Evolutionary conservation across 2,888 invertebrate genomes (phyloP).

Genomic region (Troides helena): DNA sequence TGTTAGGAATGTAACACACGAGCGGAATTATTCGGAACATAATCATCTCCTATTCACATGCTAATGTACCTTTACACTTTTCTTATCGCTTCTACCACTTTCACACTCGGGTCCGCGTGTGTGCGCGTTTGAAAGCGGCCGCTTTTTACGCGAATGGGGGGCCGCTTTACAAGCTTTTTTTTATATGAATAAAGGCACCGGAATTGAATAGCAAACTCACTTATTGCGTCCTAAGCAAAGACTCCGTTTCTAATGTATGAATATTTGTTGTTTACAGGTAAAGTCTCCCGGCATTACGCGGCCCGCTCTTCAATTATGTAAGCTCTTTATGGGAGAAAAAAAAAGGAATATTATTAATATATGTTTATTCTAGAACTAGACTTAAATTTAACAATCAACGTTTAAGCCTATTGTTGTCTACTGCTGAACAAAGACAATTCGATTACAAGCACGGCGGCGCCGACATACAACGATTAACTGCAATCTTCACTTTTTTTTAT

Average conservation of each 20-base stretch:
- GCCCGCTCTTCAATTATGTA: slow-evolving; percentile 39
- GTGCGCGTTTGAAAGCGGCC: slow-evolving; percentile 49
- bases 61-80: slow-evolving; percentile 31
- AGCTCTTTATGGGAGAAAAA: slow-evolving; percentile 18
- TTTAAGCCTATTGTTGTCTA: too few species aligned
- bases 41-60: slow-evolving; percentile 30
- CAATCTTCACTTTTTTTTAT: too few species aligned
- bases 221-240: slow-evolving; percentile 38
- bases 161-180: slow-evolving; percentile 48
- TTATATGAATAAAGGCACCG: slow-evolving; percentile 43
- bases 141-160: slow-evolving; percentile 51
- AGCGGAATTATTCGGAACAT: slow-evolving; percentile 19
- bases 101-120: slow-evolving; percentile 23
- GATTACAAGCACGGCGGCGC: too few species aligned
- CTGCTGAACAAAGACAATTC: too few species aligned
- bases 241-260: slow-evolving; percentile 41
- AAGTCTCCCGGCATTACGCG: slow-evolving; percentile 35
- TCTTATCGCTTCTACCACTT: slow-evolving; percentile 38
- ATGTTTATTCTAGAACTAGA: too few species aligned
- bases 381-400: too few species aligned
- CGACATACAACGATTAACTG: too few species aligned
- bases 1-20: slow-evolving; percentile 6
- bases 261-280: slow-evolving; percentile 47
- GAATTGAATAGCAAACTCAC: slow-evolving; percentile 44
- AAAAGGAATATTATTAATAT: too few species aligned